Evolutionary conservation across 1,140 invertebrate species (phyloP).

Genomic region (Drosophila tropicalis): DNA sequence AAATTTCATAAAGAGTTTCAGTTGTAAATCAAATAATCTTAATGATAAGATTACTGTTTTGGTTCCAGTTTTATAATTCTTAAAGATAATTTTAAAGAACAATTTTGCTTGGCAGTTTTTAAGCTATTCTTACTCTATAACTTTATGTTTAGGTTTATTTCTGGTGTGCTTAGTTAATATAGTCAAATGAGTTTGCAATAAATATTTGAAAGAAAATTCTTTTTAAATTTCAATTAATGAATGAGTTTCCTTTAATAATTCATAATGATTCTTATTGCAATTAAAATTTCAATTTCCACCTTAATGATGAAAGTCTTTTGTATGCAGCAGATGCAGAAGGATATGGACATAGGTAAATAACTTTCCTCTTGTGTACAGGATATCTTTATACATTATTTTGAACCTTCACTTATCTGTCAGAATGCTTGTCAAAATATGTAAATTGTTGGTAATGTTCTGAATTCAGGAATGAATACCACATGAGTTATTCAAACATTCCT

Average conservation of each 20-base stretch:
- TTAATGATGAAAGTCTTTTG: not conserved
- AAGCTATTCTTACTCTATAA: too few species aligned
- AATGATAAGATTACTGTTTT: too few species aligned
- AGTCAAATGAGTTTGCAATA: too few species aligned
- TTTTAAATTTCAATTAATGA: too few species aligned
- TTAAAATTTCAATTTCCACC: not conserved
- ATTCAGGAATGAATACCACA: slow-evolving; percentile 1
- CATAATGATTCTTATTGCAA: not conserved
- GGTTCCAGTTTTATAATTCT: too few species aligned
- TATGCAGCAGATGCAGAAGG: not conserved
- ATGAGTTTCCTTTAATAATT: not conserved
- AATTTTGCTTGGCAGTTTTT: too few species aligned
- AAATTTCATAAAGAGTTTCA: not conserved
- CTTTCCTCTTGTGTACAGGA: not conserved
- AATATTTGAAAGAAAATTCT: too few species aligned
- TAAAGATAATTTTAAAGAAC: too few species aligned
- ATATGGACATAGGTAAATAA: not conserved
- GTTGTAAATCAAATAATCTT: too few species aligned
- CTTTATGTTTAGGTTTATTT: too few species aligned
- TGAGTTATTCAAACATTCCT: slow-evolving; percentile 12
- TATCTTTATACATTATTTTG: slow-evolving; percentile 8
- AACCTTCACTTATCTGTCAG: slow-evolving; percentile 4
- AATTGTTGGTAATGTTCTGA: slow-evolving; percentile 10
- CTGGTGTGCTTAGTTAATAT: too few species aligned
- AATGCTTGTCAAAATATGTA: slow-evolving; percentile 13